Conservation (phyloP, 2,113 vertebrate species). For the Rhinopomastus cyanomelas region DNA sequence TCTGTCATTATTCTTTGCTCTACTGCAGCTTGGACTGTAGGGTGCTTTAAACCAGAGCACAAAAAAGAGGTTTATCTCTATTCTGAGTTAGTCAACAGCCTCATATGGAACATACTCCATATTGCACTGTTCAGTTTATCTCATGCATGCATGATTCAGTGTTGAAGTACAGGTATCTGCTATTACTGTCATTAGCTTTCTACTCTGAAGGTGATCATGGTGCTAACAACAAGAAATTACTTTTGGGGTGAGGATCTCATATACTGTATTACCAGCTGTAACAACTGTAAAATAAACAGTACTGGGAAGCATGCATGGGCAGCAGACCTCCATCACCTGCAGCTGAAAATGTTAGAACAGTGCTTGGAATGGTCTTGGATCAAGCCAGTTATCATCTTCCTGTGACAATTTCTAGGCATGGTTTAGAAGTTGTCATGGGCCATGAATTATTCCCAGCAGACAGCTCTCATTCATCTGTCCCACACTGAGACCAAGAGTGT, state of each 20-base stretch:
- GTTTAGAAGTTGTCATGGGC: background rate
- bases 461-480: background rate
- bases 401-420: background rate
- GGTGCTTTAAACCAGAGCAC: background rate
- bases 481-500: background rate
- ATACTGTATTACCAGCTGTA: background rate
- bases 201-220: background rate
- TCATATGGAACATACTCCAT: fast-evolving
- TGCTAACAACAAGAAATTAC: background rate
- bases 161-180: background rate
- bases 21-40: background rate
- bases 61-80: background rate
- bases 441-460: background rate
- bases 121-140: background rate
- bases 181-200: background rate
- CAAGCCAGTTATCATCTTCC: background rate
- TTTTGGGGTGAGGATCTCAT: background rate
- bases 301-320: background rate
- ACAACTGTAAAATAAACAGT: background rate
- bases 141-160: background rate
- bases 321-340: background rate
- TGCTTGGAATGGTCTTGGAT: background rate
- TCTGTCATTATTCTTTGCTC: background rate
- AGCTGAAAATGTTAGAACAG: background rate
- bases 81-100: background rate